Base-by-base conservation (phyloP, 2,888 invertebrate genomes). In the Trypoxylon attenuatum region DNA sequence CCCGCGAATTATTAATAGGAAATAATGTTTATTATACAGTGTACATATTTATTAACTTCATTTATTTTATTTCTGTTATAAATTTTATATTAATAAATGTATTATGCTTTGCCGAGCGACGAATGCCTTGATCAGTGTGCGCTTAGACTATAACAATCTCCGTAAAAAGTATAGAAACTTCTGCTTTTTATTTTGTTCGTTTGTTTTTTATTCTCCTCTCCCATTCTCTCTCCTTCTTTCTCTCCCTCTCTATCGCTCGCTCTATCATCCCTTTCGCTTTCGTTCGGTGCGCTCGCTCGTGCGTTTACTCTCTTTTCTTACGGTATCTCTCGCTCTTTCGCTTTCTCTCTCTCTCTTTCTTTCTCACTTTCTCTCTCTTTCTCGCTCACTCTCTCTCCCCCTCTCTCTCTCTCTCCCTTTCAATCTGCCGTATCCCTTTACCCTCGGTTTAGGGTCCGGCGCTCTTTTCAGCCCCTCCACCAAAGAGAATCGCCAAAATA, bases 1-100 rank as follows among this genome's bases (percentile, higher is more conserved):
- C 13, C 38, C 55, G 15, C 38, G n/a, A 73, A 81, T 85, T 85
- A 84, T 86, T 85, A 85, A 85, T 86, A 86, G 85, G 85, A 86
- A 86, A 86, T 86, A 86, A 86, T 86, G 85, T 85, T 86, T 85
- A 86, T 86, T 86, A 86, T 85, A 85, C 86, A 85, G 86, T 86
- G 85, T 85, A 85, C 85, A 86, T 86, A 85, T 85, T 85, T 84
- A 84, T 85, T 86, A 86, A 86, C 85, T 85, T 86, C 85, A 85
- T 85, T 86, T 83, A 86, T 85, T 85, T 85, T 84, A 85, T 84
- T 86, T 86, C 82, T 86, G 85, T 86, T 86, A 86, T 86, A 86
- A 86, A 86, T 86, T 85, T 85, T 85, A 85, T 85, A 85, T 84
- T 84, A 85, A 84, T 86, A 86, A 86, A 85, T 85, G 82, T 85